Evolutionary conservation across 2,797 vertebrate genomes (phyloP).

Genomic region (Mastacembelus armatus): DNA sequence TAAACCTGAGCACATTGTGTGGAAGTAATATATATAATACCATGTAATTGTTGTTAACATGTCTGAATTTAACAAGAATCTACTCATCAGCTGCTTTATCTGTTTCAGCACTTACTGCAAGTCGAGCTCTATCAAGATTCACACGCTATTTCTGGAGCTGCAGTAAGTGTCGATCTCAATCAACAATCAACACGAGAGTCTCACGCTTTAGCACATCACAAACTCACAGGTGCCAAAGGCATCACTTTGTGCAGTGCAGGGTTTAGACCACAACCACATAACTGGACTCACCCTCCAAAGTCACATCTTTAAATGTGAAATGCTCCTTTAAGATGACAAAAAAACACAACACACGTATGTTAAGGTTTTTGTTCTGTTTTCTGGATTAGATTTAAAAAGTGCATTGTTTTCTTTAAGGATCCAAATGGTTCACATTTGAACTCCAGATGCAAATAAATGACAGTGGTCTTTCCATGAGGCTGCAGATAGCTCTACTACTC

Average conservation of each 20-base stretch:
- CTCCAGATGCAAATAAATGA: neutral
- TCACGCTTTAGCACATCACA: neutral
- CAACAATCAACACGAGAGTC: neutral
- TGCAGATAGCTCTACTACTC: neutral
- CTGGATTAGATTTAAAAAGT: no score
- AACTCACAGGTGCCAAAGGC: neutral
- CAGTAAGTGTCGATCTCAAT: constrained; percentile 86
- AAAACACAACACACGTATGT: neutral
- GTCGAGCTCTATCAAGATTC: constrained; percentile 84
- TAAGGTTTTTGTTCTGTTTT: neutral
- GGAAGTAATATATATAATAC: no score
- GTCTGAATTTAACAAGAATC: constrained; percentile 2
- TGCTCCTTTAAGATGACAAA: neutral
- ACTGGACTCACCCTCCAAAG: neutral
- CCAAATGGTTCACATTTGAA: neutral
- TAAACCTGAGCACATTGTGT: neutral
- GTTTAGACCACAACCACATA: constrained; percentile 10
- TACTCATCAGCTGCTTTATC: neutral
- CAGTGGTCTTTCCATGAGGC: neutral
- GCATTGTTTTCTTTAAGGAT: no score
- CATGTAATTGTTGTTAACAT: neutral
- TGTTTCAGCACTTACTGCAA: constrained; percentile 88
- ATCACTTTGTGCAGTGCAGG: neutral
- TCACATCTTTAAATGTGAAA: neutral
- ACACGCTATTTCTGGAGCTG: constrained; percentile 89